These are phyloP conservation scores for Sturmia bella DNA, from an alignment of 2,888 invertebrate genomes.

Conservation along the genomic window DNA sequence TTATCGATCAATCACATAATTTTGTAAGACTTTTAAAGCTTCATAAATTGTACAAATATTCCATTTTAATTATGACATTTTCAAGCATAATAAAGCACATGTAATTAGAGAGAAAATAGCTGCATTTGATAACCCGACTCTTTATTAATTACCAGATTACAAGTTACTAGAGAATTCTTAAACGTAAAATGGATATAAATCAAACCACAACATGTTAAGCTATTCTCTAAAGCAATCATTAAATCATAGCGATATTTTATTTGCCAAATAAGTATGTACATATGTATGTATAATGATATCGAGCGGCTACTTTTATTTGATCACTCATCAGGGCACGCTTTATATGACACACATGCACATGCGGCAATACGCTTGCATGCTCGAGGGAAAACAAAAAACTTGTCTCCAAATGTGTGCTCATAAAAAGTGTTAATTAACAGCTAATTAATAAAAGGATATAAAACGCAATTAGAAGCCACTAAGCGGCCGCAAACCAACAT, in stretches of 20 bases:
- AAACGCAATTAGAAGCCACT: conserved; percentile 61
- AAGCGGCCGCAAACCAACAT: conserved; percentile 21
- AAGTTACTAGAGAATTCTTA: too few species aligned
- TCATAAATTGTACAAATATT: too few species aligned
- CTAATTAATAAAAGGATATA: conserved; percentile 69
- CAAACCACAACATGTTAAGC: conserved; percentile 18
- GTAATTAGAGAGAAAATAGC: too few species aligned
- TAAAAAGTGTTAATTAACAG: conserved; percentile 70
- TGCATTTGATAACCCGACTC: too few species aligned
- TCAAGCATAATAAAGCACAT: too few species aligned
- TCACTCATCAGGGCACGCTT: conserved; percentile 62
- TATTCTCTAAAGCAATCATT: background rate
- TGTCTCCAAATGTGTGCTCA: conserved; percentile 59
- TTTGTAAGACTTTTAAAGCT: too few species aligned
- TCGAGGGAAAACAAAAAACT: conserved; percentile 42
- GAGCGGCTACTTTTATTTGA: conserved; percentile 42
- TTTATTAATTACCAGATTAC: too few species aligned
- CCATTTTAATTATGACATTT: too few species aligned
- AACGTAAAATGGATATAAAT: conserved; percentile 6
- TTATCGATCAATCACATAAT: too few species aligned
- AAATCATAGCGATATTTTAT: background rate
- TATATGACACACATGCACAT: conserved; percentile 40
- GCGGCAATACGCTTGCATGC: background rate
- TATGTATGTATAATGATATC: background rate
- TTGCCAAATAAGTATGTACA: too few species aligned